phyloP scores from a whole-genome alignment of 2,888 invertebrate species.

The Pollenia angustigena region DNA sequence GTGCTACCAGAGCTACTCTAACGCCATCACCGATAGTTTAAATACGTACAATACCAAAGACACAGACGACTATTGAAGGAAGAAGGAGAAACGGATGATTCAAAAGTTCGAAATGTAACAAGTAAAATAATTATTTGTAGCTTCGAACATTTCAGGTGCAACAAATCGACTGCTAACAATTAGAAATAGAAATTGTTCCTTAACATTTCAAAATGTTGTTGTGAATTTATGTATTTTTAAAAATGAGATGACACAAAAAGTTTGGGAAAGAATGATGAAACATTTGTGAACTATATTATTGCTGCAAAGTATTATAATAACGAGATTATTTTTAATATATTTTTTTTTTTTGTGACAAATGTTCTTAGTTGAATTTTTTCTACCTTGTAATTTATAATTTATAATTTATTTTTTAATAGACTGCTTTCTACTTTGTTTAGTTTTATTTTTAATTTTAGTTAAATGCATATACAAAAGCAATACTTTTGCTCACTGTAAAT shows the following conservation, averaged over 20 bases:
- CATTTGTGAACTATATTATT: conserved; percentile 53
- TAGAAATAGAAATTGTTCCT: conserved; percentile 59
- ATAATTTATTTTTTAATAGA: conserved; percentile 48
- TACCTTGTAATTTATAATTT: conserved; percentile 50
- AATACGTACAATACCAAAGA: conserved; percentile 43
- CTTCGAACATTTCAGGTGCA: conserved; percentile 23
- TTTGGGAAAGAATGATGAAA: conserved; percentile 36
- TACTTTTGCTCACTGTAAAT: conserved; percentile 44
- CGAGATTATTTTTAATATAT: conserved; percentile 51
- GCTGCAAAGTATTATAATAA: conserved; percentile 61
- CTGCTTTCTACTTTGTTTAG: conserved; percentile 52
- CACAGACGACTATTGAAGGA: neutral
- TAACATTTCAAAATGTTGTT: conserved; percentile 56
- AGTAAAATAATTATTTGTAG: neutral
- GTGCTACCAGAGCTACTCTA: conserved; percentile 80
- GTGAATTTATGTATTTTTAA: conserved; percentile 46
- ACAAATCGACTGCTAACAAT: conserved; percentile 24
- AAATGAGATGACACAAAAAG: neutral
- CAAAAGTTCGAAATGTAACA: neutral
- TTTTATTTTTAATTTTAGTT: conserved; percentile 30
- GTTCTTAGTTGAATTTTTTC: conserved; percentile 51
- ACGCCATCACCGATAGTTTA: conserved; percentile 82
- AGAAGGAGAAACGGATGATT: neutral
- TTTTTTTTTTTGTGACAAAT: conserved; percentile 34
- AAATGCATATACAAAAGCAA: neutral